Base-by-base conservation (phyloP, 2,797 vertebrate species). In the Pseudomugil gertrudae region DNA sequence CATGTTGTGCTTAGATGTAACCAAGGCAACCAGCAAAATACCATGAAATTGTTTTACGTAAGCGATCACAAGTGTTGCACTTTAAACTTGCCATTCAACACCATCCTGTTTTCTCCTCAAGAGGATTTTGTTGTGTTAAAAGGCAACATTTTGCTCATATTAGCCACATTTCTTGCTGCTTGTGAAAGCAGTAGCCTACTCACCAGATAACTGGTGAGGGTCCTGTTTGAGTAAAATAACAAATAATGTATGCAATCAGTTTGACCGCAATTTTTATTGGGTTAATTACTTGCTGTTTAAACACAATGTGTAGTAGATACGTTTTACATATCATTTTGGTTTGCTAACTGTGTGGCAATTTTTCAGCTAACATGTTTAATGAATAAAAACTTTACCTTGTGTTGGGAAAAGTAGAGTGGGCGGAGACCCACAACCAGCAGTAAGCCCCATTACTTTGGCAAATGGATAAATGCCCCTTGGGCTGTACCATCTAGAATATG, bases 391-490 rank as follows among this genome's bases (percentile, higher is more conserved):
- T 69, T 63, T 23, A 5, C 65, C 29, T 59, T 72, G 58, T 81
- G 80, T 66, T 66, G 50, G 53, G 23, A 45, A n/a, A 80, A 79
- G 64, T 15, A 11, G 68, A 78, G 72, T 75, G 75, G 77, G 69
- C 76, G 80, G 74, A 87, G 71, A 84, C 68, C 87, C 78, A 81
- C 90, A 87, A 87, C 88, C 87, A 89, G 89, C 81, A 84, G 79
- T 85, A 81, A 83, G 87, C 76, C 87, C 88, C 88, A 89, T 91
- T 91, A 91, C 87, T 85, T 90, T 89, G 75, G 85, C 88, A 89
- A 91, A 89, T 89, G 89, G 90, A 81, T 87, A 87, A 90, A 91
- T 91, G 91, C 86, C 90, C 89, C 87, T 81, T 90, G 89, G 90
- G 85, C 80, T 87, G 76, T 85, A 87, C 84, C 87, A 89, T 88